phyloP scores from a whole-genome alignment of 2,797 vertebrate genomes.

The Syngnathus acus region DNA sequence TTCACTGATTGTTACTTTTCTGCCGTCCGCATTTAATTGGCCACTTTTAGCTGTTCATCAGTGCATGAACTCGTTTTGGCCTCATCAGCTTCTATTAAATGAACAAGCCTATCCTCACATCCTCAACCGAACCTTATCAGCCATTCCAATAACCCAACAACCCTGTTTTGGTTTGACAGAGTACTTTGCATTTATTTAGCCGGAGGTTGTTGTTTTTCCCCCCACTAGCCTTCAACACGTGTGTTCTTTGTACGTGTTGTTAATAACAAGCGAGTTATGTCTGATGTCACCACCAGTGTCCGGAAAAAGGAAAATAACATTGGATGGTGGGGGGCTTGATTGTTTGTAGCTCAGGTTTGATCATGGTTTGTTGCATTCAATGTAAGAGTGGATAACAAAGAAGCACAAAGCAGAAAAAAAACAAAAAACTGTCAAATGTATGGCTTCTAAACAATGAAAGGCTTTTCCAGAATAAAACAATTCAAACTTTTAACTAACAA shows the following conservation, averaged over 20 bases:
- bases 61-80: constrained; percentile 21
- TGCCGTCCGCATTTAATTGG: constrained; percentile 29
- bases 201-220: constrained; percentile 8
- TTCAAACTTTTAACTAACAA: too few species aligned
- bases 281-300: constrained; percentile 49
- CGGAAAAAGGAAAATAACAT: constrained; percentile 47
- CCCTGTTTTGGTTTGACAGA: background rate
- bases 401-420: too few species aligned
- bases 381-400: background rate
- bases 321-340: constrained; percentile 42
- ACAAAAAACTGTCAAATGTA: too few species aligned
- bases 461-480: too few species aligned
- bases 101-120: background rate
- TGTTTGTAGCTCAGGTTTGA: constrained; percentile 43
- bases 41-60: constrained; percentile 27
- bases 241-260: too few species aligned
- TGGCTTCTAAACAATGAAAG: too few species aligned
- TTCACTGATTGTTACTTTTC: constrained; percentile 31
- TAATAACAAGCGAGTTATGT: constrained; percentile 42
- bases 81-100: constrained; percentile 8
- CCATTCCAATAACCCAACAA: constrained; percentile 2
- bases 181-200: background rate
- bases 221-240: constrained; percentile 8
- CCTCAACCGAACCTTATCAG: constrained; percentile 7
- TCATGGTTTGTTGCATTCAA: constrained; percentile 27